Conservation (phyloP, 2,888 invertebrate genomes). For the Pseudanteris insignis region DNA sequence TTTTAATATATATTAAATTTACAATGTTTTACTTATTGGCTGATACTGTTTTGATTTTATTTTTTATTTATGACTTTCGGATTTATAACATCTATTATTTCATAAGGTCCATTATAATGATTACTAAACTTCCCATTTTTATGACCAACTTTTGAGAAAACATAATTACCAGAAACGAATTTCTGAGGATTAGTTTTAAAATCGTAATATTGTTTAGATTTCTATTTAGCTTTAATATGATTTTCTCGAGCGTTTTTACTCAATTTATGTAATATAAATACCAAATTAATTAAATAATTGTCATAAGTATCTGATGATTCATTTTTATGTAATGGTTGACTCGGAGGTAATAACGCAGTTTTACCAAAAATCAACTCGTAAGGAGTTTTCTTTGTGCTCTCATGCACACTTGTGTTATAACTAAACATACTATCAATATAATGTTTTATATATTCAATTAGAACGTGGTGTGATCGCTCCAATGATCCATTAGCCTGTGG, state of each 20-base stretch:
- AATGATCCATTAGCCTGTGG: slow-evolving; percentile 1
- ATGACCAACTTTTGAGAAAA: neutral
- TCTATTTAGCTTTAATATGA: neutral
- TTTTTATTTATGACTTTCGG: neutral
- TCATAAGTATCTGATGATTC: neutral
- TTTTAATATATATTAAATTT: neutral
- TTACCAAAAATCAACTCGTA: slow-evolving; percentile 3
- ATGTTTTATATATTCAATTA: slow-evolving; percentile 2
- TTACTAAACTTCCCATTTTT: slow-evolving; percentile 1
- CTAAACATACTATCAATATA: neutral
- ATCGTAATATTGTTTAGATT: slow-evolving; percentile 2
- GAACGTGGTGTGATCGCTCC: slow-evolving; percentile 2
- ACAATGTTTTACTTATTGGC: slow-evolving; percentile 3
- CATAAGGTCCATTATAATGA: neutral
- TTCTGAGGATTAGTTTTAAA: neutral
- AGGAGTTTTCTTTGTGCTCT: neutral
- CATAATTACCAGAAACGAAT: neutral
- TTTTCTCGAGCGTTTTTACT: neutral
- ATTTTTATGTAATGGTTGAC: neutral
- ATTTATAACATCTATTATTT: neutral
- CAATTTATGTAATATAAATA: neutral
- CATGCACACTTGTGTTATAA: slow-evolving; percentile 3
- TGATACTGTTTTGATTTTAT: neutral
- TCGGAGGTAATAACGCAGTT: neutral
- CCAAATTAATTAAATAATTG: neutral